Evolutionary conservation across 2,113 vertebrate species (phyloP).

Genomic region (Micromys minutus): DNA sequence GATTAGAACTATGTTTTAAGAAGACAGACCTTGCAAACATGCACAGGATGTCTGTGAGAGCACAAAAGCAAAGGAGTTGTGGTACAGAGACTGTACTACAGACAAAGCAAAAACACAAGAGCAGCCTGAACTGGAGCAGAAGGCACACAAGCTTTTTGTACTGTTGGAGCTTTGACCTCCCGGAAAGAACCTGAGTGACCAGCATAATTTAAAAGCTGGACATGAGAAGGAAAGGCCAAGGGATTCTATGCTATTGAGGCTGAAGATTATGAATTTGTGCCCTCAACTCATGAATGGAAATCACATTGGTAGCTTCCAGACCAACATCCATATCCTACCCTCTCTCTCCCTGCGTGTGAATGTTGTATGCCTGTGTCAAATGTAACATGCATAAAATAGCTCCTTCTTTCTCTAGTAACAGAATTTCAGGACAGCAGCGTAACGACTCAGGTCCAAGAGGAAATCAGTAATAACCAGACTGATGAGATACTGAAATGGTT

Average conservation of each 20-base stretch:
- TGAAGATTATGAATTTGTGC: slow-evolving; percentile 11
- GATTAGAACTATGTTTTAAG: neutral
- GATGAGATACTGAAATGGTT: neutral
- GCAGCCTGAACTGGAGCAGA: neutral
- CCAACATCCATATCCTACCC: neutral
- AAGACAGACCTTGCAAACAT: neutral
- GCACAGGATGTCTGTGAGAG: neutral
- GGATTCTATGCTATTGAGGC: neutral
- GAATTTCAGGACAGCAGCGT: neutral
- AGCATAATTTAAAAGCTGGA: slow-evolving; percentile 12
- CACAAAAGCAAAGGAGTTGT: neutral
- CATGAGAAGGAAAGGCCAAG: slow-evolving; percentile 39
- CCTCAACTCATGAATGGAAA: neutral
- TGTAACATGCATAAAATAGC: neutral
- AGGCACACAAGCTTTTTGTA: neutral
- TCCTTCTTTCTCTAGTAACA: neutral
- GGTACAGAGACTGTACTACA: neutral
- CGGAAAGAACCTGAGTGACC: neutral
- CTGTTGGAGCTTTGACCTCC: neutral
- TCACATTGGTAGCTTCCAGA: neutral
- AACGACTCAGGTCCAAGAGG: slow-evolving; percentile 4
- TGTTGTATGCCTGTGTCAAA: neutral
- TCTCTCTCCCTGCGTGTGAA: neutral
- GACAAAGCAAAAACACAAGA: slow-evolving; percentile 28
- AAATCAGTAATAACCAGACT: neutral